Percentiles rank a stretch among this genome's conserved stretches.
Evolutionary conservation across 2,113 vertebrate species (phyloP).

Genomic region (Gorsachius goisagi): DNA sequence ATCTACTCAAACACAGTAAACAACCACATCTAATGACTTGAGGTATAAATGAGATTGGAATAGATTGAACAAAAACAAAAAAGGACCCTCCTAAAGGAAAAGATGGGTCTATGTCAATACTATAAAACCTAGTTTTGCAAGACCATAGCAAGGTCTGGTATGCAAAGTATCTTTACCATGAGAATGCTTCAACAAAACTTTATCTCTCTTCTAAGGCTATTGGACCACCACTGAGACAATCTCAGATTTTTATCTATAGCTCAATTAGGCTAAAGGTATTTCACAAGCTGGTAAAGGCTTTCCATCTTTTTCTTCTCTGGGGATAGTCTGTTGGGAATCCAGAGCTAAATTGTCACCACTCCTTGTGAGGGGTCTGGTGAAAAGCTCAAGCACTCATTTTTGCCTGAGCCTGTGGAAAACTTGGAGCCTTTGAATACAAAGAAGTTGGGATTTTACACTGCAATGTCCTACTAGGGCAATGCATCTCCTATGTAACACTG

Average conservation of each 20-base stretch:
- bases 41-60: neutral
- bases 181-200: neutral
- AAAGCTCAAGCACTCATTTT: neutral
- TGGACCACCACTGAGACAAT: neutral
- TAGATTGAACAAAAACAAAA: neutral
- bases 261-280: neutral
- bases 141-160: neutral
- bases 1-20: neutral
- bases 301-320: neutral
- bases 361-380: neutral
- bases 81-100: neutral
- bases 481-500: neutral
- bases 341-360: neutral
- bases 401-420: neutral
- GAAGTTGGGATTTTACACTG: neutral
- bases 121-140: neutral
- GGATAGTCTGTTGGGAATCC: neutral
- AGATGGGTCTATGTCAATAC: neutral
- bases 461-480: rapidly evolving
- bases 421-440: neutral
- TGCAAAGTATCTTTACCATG: neutral
- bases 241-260: neutral
- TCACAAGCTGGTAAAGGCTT: neutral
- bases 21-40: neutral
- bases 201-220: neutral